phyloP scores from a whole-genome alignment of 2,797 vertebrate genomes.

The Sebastes flavidus region DNA sequence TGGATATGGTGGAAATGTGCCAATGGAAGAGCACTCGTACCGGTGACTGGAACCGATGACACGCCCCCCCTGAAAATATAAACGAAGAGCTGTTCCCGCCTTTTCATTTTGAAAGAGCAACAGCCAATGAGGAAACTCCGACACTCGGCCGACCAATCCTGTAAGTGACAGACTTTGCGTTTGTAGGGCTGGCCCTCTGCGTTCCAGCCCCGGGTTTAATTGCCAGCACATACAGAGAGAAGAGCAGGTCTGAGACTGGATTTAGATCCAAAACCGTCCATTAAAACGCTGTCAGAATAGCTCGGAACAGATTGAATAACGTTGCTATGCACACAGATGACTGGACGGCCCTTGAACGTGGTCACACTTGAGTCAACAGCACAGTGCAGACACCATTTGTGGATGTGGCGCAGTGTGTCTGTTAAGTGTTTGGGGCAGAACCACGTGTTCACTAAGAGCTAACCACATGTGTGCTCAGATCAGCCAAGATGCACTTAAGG shows the following conservation, averaged over 20 bases:
- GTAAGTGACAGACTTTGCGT: no score
- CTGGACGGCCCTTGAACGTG: background rate
- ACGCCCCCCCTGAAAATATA: fast-evolving
- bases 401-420: background rate
- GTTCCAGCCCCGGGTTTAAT: background rate
- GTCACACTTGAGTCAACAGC: background rate
- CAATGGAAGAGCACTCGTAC: no score
- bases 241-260: no score
- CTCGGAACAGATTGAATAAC: no score
- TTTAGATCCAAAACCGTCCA: background rate
- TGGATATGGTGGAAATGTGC: no score
- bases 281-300: background rate
- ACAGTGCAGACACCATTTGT: background rate
- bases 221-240: background rate
- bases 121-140: no score
- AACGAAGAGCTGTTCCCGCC: no score
- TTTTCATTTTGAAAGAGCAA: no score
- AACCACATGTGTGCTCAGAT: background rate
- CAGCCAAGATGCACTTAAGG: background rate
- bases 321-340: background rate
- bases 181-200: no score
- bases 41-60: no score
- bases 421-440: background rate
- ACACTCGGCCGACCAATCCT: no score
- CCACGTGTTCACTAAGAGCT: background rate